Evolutionary conservation across 2,888 invertebrate genomes (phyloP).

Genomic region (Priocnemis perturbator): DNA sequence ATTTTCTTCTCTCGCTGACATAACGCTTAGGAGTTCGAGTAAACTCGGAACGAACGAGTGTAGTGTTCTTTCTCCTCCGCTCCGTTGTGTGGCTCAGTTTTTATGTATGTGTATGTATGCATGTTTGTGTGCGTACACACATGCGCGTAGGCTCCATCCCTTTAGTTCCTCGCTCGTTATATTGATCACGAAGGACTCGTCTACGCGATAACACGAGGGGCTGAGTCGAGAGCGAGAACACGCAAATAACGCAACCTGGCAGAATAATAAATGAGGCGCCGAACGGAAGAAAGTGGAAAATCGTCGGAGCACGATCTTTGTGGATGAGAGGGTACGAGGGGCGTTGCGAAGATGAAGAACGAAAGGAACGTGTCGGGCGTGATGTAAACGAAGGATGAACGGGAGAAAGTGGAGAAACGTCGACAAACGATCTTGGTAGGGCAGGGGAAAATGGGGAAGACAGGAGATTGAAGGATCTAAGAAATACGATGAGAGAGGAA

Average conservation of each 20-base stretch:
- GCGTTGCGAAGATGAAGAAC: constrained; percentile 8
- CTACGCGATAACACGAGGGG: not conserved
- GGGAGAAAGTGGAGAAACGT: constrained; percentile 17
- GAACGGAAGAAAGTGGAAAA: constrained; percentile 56
- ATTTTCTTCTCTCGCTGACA: not conserved
- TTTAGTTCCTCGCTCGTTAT: constrained; percentile 27
- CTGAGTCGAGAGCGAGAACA: constrained; percentile 39
- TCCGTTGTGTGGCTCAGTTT: too few species aligned
- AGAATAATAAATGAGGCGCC: constrained; percentile 68
- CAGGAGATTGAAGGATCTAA: too few species aligned
- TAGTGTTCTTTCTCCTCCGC: not conserved
- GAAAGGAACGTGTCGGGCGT: constrained; percentile 2
- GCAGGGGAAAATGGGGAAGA: too few species aligned
- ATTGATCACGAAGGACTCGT: constrained; percentile 43
- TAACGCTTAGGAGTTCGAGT: not conserved
- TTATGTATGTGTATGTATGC: too few species aligned
- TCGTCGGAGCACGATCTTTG: constrained; percentile 34
- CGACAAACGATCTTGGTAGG: too few species aligned
- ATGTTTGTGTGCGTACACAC: not conserved
- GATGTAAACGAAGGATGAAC: too few species aligned
- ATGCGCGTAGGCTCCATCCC: constrained; percentile 13
- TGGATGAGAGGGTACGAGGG: constrained; percentile 11
- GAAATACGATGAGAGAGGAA: too few species aligned
- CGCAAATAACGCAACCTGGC: constrained; percentile 65
- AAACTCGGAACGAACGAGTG: constrained; percentile 1